A percentile compares a stretch with the other conserved stretches of the same genome.
phyloP scores from a whole-genome alignment of 1,140 invertebrate genomes.

The Drosophila lacteicornis region DNA sequence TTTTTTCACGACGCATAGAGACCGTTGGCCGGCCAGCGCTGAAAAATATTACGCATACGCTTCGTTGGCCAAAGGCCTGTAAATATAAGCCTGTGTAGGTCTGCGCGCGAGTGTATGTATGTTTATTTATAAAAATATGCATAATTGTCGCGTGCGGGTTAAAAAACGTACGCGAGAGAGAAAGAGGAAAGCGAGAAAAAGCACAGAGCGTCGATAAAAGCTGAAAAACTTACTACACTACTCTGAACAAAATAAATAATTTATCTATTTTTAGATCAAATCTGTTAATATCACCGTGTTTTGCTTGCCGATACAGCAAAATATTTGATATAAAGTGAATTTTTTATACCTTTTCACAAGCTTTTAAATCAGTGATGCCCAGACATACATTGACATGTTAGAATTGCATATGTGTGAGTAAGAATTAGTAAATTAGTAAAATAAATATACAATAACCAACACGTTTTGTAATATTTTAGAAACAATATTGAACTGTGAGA shows the following conservation, averaged over 20 bases:
- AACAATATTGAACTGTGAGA: too few species aligned
- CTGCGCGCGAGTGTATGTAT: conserved; percentile 7
- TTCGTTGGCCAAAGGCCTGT: conserved; percentile 61
- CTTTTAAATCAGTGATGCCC: not conserved
- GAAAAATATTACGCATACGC: conserved; percentile 70
- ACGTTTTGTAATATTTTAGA: too few species aligned
- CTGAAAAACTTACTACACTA: conserved; percentile 16
- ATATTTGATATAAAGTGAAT: not conserved
- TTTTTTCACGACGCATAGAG: conserved; percentile 13
- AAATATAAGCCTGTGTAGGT: conserved; percentile 12
- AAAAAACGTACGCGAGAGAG: conserved; percentile 27
- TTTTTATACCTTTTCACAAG: not conserved
- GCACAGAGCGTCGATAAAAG: conserved; percentile 16
- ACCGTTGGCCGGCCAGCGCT: conserved; percentile 7
- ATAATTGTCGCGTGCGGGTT: conserved; percentile 75
- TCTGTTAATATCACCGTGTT: not conserved
- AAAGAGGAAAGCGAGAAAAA: conserved; percentile 19
- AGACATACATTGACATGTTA: too few species aligned
- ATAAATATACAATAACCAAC: too few species aligned
- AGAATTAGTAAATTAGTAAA: too few species aligned
- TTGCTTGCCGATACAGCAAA: not conserved
- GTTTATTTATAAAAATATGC: conserved; percentile 77
- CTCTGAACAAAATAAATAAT: conserved; percentile 13
- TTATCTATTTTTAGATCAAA: conserved; percentile 6
- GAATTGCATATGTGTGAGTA: too few species aligned